Conservation (phyloP, 2,113 vertebrate genomes). For the Nyctereutes procyonoides region DNA sequence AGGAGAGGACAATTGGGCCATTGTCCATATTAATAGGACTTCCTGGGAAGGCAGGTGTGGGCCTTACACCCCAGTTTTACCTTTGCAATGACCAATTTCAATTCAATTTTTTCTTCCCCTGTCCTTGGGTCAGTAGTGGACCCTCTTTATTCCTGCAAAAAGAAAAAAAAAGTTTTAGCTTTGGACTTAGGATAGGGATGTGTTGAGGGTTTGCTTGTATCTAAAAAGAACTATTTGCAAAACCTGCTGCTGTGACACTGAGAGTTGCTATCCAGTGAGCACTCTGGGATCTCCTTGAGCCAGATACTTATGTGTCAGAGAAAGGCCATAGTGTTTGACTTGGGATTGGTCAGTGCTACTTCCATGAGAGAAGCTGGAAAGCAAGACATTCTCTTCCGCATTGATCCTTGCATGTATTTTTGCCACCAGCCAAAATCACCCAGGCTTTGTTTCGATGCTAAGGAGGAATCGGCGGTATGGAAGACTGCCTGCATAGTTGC, state of each 20-base stretch:
- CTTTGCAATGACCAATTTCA: constrained; percentile 33
- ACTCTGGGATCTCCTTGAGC: not conserved
- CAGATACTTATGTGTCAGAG: not conserved
- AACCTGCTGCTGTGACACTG: not conserved
- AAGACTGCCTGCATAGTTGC: not conserved
- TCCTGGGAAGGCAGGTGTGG: constrained; percentile 55
- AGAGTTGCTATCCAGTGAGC: not conserved
- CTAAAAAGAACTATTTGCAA: not conserved
- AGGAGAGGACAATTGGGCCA: constrained; percentile 55
- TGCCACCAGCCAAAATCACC: not conserved
- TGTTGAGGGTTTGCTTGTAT: not conserved
- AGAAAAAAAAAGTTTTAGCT: not conserved
- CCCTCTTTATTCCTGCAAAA: constrained; percentile 42
- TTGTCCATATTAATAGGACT: constrained; percentile 57
- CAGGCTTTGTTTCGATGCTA: not conserved
- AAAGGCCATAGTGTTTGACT: not conserved
- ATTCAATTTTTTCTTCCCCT: not conserved
- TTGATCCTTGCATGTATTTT: not conserved
- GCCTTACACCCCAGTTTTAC: not conserved
- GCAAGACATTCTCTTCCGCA: not conserved
- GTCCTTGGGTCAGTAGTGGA: constrained; percentile 42
- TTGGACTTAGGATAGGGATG: constrained; percentile 35
- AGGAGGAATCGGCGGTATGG: not conserved
- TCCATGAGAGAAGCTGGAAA: not conserved
- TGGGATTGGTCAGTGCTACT: not conserved